phyloP scores from a whole-genome alignment of 2,888 invertebrate species.

The Amaurobius ferox region DNA sequence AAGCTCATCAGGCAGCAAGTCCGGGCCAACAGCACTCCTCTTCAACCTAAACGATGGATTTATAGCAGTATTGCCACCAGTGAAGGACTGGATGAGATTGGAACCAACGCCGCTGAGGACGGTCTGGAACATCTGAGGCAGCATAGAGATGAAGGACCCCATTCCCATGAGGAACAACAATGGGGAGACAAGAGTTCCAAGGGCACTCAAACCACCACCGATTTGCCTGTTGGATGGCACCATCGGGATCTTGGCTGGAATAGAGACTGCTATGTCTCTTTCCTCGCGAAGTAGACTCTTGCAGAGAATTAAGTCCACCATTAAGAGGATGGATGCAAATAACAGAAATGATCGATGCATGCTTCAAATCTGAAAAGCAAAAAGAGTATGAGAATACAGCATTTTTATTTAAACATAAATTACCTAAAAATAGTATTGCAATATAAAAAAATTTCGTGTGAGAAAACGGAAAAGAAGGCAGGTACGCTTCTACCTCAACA shows the following conservation, averaged over 20 bases:
- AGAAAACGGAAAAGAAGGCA: too few relatives aligned
- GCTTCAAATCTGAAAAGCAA: background rate
- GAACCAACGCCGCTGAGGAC: constrained; percentile 55
- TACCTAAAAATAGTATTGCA: too few relatives aligned
- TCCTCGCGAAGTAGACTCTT: constrained; percentile 26
- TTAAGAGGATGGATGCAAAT: background rate
- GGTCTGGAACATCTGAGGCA: constrained; percentile 63
- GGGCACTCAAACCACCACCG: constrained; percentile 53
- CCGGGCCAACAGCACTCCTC: background rate
- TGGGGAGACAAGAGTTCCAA: constrained; percentile 55
- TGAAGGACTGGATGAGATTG: constrained; percentile 54
- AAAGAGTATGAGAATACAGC: too few relatives aligned
- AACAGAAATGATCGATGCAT: constrained; percentile 12
- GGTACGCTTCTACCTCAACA: too few relatives aligned
- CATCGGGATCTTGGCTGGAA: background rate
- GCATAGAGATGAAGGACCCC: constrained; percentile 67
- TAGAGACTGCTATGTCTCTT: background rate
- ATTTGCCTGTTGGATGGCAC: constrained; percentile 22
- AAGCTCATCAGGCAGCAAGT: background rate
- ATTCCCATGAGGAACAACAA: constrained; percentile 68
- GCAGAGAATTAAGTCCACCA: background rate
- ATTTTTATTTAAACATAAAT: too few relatives aligned
- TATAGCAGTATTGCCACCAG: background rate
- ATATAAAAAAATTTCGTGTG: too few relatives aligned
- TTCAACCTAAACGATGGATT: constrained; percentile 12